Percentiles rank a stretch among this genome's conserved stretches.
These are phyloP conservation scores for Drosophila lutescens DNA, from an alignment of 2,888 invertebrate species.

Conservation along the genomic window DNA sequence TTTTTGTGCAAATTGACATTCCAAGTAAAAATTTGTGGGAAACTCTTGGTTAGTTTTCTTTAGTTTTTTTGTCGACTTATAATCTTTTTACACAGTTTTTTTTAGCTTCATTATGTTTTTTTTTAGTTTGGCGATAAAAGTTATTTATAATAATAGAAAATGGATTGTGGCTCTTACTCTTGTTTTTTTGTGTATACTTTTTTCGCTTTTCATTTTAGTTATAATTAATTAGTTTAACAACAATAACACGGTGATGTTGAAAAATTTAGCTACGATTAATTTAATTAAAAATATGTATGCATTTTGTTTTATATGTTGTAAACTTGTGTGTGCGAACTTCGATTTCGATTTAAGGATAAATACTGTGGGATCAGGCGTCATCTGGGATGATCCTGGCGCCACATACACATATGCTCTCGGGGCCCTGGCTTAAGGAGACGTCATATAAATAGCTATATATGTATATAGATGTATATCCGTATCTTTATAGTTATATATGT, in stretches of 20 bases:
- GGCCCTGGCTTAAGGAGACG: neutral
- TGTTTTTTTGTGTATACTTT: constrained; percentile 12
- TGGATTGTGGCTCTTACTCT: constrained; percentile 22
- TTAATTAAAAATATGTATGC: constrained; percentile 62
- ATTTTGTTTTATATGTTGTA: constrained; percentile 4
- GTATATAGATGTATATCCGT: constrained; percentile 1
- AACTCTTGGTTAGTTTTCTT: constrained; percentile 33
- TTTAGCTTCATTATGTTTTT: constrained; percentile 5
- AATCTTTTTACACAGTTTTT: constrained; percentile 13
- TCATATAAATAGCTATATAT: constrained; percentile 31
- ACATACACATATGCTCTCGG: neutral
- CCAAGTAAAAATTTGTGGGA: constrained; percentile 12
- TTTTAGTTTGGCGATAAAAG: constrained; percentile 30
- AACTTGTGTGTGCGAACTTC: constrained; percentile 5
- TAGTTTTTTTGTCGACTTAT: constrained; percentile 33
- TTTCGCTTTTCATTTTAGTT: constrained; percentile 37
- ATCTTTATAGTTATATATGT: constrained; percentile 21
- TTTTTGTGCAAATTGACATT: constrained; percentile 38
- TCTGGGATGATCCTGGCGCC: constrained; percentile 17
- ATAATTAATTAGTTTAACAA: constrained; percentile 59
- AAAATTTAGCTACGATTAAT: constrained; percentile 67
- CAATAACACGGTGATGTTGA: constrained; percentile 71
- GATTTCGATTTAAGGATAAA: constrained; percentile 4
- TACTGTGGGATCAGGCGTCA: constrained; percentile 12
- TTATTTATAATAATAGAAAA: constrained; percentile 20